Evolutionary conservation across 2,797 vertebrate species (phyloP), one percentile per base, ranked within the genome.

Genomic region (Argya squamiceps): DNA sequence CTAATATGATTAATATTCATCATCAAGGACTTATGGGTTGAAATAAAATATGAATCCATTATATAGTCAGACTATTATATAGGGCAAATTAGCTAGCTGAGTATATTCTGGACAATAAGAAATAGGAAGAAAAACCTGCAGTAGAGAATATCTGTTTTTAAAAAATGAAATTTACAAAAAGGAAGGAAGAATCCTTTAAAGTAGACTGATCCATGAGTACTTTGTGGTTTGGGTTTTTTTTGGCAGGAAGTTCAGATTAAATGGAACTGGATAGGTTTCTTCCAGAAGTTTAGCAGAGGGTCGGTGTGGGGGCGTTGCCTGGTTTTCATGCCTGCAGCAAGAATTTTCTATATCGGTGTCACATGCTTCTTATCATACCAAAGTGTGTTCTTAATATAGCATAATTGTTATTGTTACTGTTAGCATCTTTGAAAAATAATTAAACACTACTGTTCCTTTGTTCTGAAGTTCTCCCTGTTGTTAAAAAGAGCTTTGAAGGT

Each of bases 361-460:
- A 63, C 68, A 70, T 52, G 63, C 75, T 96, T 94, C 68, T 95
- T 95, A 89, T 68, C 71, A 70, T 95, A 75, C 58, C 58, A 75
- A 94, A 96, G 92, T 64, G 82, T 94, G 91, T 87, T 96, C 88
- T 97, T 96, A 96, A 96, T 95, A 80, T 74, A 96, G 91, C 88
- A 85, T 92, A 96, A 95, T 92, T 94, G 74, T 92, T 98, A 93
- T 56, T 96, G 81, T 94, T 97, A 88, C 89, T 97, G 79, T 93
- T 94, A 96, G 96, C 87, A 70, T 90, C 89, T 96, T 96, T 97
- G 73, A 96, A 96, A 97, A 97, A 97, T 92, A 97, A 97, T 97
- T 96, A 96, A 97, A 92, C 89, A 69, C 94, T 96, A 89, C 79
- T 63, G 56, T 83, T 93, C 52, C 91, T 93, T 87, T 96, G 68